phyloP scores from a whole-genome alignment of 2,797 vertebrate genomes.

The Gobio occitaniae region DNA sequence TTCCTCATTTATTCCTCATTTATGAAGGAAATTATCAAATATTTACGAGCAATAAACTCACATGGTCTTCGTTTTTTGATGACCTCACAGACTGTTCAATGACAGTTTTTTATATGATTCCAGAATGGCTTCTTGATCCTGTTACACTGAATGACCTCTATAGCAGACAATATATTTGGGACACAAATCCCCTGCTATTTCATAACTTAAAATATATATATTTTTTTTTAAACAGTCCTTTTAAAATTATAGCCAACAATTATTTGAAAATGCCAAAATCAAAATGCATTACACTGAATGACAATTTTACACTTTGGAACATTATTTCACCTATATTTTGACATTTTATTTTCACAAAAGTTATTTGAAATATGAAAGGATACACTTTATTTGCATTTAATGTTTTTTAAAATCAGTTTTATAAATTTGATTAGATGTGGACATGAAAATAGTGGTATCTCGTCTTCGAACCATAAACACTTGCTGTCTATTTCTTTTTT shows the following conservation, averaged over 20 bases:
- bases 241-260: background rate
- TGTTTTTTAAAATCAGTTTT: too few relatives aligned
- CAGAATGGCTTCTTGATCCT: background rate
- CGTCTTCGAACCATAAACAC: background rate
- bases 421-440: background rate
- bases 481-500: constrained; percentile 42
- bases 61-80: background rate
- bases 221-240: background rate
- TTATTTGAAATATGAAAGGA: background rate
- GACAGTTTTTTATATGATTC: background rate
- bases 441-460: background rate
- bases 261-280: background rate
- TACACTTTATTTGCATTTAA: background rate
- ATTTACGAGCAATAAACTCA: background rate
- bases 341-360: background rate
- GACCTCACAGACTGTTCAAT: background rate
- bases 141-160: background rate
- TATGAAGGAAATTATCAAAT: background rate
- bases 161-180: background rate
- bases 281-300: background rate
- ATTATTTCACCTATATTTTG: background rate
- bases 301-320: background rate
- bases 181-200: background rate
- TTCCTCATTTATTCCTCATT: background rate
- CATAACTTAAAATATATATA: background rate